These are phyloP conservation scores for Aurelia coerulea DNA, from an alignment of 30 jellyfish, hydroid and myxozoan genomes.

Conservation along the genomic window DNA sequence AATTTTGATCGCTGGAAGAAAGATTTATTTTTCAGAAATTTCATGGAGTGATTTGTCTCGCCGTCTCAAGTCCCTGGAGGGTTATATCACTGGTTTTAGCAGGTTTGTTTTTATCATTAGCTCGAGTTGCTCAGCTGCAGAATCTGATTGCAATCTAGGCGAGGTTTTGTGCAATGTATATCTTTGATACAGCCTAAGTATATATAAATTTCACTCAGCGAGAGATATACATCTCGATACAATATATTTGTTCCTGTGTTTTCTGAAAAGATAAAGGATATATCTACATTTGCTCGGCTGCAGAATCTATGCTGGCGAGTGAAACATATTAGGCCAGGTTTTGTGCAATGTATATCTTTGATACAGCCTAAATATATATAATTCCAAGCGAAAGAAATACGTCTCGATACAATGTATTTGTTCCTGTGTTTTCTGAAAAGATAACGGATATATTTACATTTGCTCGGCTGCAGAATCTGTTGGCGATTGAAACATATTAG, in stretches of 20 bases:
- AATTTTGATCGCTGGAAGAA: neutral
- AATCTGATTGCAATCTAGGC: neutral
- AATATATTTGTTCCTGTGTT: neutral
- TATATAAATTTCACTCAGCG: neutral
- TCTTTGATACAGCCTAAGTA: neutral
- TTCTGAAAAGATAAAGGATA: neutral
- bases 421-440: neutral
- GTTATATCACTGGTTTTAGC: constrained; percentile 34
- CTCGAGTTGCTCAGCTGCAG: constrained; percentile 2
- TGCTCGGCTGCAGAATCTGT: neutral
- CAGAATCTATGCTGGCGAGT: neutral
- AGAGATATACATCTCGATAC: neutral
- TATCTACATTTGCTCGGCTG: neutral
- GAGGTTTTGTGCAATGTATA: neutral
- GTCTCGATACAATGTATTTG: neutral
- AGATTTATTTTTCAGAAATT: constrained; percentile 19
- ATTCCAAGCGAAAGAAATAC: neutral
- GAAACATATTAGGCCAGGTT: neutral
- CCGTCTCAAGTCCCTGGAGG: constrained; percentile 57
- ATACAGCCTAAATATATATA: neutral
- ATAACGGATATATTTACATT: too few relatives aligned
- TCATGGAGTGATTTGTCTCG: constrained; percentile 37
- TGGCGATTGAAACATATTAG: neutral
- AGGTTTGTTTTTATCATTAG: constrained; percentile 41
- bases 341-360: neutral